Conservation (phyloP, 2,888 invertebrate species). For the Hyalella azteca region DNA sequence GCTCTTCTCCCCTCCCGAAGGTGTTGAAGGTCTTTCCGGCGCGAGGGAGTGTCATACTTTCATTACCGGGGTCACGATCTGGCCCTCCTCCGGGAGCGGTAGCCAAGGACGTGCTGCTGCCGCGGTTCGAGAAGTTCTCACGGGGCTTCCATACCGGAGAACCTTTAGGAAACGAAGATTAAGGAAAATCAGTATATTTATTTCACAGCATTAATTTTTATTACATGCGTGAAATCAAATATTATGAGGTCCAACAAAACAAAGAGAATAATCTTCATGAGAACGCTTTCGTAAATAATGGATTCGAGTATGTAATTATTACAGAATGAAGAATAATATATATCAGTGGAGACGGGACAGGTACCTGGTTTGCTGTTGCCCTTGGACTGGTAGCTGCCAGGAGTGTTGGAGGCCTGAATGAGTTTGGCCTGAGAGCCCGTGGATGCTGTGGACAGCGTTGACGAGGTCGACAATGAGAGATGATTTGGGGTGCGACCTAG, state of each 20-base stretch:
- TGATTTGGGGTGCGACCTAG: slow-evolving; percentile 92
- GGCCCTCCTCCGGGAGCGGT: slow-evolving; percentile 39
- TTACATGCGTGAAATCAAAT: no score
- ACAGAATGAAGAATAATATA: no score
- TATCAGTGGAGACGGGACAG: no score
- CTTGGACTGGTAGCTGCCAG: slow-evolving; percentile 87
- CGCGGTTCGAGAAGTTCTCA: slow-evolving; percentile 68
- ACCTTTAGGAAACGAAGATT: no score
- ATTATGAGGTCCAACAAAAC: no score
- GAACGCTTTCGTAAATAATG: no score
- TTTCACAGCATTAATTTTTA: no score
- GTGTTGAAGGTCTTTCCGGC: slow-evolving; percentile 37
- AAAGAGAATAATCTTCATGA: no score
- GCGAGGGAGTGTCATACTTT: slow-evolving; percentile 39
- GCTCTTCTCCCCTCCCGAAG: slow-evolving; percentile 53
- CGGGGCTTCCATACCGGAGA: slow-evolving; percentile 99
- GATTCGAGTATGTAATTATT: no score
- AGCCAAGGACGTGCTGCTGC: slow-evolving; percentile 37
- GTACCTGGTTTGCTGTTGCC: slow-evolving; percentile 66
- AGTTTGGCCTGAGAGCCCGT: slow-evolving; percentile 91
- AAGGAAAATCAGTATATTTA: no score
- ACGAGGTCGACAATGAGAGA: slow-evolving; percentile 89
- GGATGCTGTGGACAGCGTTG: slow-evolving; percentile 90
- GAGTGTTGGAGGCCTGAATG: slow-evolving; percentile 92
- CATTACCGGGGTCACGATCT: slow-evolving; percentile 42